phyloP scores from a whole-genome alignment of 2,888 invertebrate species.

The Anthophora plumipes region DNA sequence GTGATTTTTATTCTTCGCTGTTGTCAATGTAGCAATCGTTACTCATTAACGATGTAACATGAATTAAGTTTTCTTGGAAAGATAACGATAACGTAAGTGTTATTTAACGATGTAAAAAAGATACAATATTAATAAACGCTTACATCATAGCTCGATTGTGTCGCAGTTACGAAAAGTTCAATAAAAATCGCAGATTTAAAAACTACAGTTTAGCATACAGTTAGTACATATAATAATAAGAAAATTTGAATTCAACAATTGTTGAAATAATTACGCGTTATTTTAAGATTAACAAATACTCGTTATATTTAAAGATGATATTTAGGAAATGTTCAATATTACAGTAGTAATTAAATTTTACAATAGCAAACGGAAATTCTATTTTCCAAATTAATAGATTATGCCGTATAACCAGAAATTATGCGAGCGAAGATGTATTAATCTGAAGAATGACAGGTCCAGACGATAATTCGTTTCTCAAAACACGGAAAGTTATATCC shows the following conservation, averaged over 20 bases:
- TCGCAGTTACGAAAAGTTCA: not conserved
- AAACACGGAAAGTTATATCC: constrained; percentile 7
- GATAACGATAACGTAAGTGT: constrained; percentile 18
- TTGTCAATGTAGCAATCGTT: not conserved
- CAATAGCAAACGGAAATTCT: too few species aligned
- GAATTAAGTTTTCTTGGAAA: constrained; percentile 5
- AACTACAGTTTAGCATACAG: not conserved
- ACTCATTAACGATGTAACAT: not conserved
- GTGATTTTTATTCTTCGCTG: not conserved
- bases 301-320: too few species aligned
- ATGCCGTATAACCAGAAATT: not conserved
- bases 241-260: too few species aligned
- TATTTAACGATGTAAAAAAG: constrained; percentile 24
- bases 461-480: not conserved
- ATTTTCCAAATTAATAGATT: too few species aligned
- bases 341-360: too few species aligned
- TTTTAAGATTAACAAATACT: too few species aligned
- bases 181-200: constrained; percentile 29
- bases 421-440: not conserved
- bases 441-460: not conserved
- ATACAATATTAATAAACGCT: constrained; percentile 41
- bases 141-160: constrained; percentile 10
- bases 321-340: too few species aligned
- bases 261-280: too few species aligned
- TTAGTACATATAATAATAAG: too few species aligned